A percentile compares a stretch with the other conserved stretches of the same genome.
These are phyloP conservation scores for Trialeurodes vaporariorum DNA, from an alignment of 1,140 invertebrate species.

Conservation along the genomic window DNA sequence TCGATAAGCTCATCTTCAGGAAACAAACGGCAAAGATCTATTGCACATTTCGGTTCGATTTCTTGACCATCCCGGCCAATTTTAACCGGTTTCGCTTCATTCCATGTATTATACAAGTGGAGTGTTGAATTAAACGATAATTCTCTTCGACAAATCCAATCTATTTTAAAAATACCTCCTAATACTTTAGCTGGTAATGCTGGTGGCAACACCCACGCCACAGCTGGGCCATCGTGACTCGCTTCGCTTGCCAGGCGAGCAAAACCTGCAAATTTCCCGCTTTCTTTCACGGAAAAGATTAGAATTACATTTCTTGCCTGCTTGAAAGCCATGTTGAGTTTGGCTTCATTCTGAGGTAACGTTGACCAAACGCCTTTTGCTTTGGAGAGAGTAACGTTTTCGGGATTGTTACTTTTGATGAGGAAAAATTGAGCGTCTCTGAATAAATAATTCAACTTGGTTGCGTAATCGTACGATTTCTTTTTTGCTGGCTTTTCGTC, in stretches of 20 bases:
- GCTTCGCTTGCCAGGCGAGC: conserved; percentile 79
- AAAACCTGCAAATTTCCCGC: conserved; percentile 78
- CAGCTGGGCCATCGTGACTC: conserved; percentile 71
- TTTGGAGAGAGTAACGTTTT: conserved; percentile 91
- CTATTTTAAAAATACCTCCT: conserved; percentile 89
- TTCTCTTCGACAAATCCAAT: conserved; percentile 94
- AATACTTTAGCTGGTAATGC: conserved; percentile 83
- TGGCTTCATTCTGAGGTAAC: conserved; percentile 90
- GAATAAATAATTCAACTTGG: conserved; percentile 88
- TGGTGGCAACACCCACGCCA: conserved; percentile 92
- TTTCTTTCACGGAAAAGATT: conserved; percentile 96
- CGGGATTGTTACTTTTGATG: conserved; percentile 95
- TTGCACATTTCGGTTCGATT: conserved; percentile 88
- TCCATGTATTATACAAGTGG: conserved; percentile 95
- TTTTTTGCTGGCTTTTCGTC: conserved; percentile 33
- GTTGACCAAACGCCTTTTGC: conserved; percentile 96
- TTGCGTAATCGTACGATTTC: conserved; percentile 72
- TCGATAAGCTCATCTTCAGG: conserved; percentile 87
- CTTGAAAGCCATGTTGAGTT: conserved; percentile 85
- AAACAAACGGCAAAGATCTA: conserved; percentile 88
- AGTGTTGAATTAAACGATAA: conserved; percentile 82
- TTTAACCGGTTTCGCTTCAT: conserved; percentile 96
- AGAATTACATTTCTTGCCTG: conserved; percentile 89
- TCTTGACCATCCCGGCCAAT: conserved; percentile 97
- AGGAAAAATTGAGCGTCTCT: conserved; percentile 91